Evolutionary conservation across 1,140 invertebrate species (phyloP).

Genomic region (Nixonia krombeini): DNA sequence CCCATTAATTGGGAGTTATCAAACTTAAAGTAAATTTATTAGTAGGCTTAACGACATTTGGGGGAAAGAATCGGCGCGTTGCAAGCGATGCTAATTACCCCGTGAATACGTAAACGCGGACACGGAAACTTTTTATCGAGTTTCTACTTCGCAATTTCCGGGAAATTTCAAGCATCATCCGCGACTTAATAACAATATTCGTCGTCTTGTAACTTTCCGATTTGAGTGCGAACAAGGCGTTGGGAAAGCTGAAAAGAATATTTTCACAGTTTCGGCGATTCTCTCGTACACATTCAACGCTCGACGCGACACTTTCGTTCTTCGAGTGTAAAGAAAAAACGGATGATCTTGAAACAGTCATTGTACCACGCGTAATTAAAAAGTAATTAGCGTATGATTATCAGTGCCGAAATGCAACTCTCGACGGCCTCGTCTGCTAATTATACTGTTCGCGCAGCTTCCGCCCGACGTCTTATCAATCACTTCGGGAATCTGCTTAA

Average conservation of each 20-base stretch:
- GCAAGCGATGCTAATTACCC: slow-evolving; percentile 1
- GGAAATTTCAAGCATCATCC: too few relatives aligned
- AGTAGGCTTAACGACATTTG: slow-evolving; percentile 4
- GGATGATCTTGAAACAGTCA: too few relatives aligned
- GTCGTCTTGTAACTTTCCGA: too few relatives aligned
- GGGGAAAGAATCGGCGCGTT: slow-evolving; percentile 1
- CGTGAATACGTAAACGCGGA: slow-evolving; percentile 4
- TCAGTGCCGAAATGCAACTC: not conserved
- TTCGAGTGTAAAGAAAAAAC: too few relatives aligned
- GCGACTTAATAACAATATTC: too few relatives aligned
- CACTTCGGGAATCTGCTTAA: slow-evolving; percentile 3
- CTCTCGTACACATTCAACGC: too few relatives aligned
- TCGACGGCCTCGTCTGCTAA: not conserved
- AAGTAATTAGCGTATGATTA: slow-evolving; percentile 6
- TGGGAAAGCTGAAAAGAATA: too few relatives aligned
- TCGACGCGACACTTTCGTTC: too few relatives aligned
- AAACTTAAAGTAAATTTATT: slow-evolving; percentile 16
- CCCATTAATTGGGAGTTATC: slow-evolving; percentile 16
- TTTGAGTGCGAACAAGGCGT: too few relatives aligned
- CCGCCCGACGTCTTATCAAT: slow-evolving; percentile 2
- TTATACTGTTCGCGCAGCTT: not conserved
- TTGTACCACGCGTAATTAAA: slow-evolving; percentile 11
- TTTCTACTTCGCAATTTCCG: too few relatives aligned
- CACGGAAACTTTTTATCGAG: too few relatives aligned
- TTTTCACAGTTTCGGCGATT: too few relatives aligned